Evolutionary conservation across 1,140 invertebrate genomes (phyloP).

Genomic region (Drosophila simulans): DNA sequence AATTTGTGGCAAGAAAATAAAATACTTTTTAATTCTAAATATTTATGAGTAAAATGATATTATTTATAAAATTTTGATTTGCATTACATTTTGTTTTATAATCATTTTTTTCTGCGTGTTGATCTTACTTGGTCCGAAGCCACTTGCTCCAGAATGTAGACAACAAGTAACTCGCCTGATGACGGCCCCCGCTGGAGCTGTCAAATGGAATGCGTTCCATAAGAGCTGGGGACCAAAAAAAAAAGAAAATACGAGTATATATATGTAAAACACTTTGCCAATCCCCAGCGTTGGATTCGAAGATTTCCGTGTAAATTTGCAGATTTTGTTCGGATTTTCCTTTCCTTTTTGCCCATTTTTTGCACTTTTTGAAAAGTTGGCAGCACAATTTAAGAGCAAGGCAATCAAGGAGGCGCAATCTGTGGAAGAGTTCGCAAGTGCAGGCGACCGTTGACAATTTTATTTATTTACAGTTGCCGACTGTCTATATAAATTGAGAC

Average conservation of each 20-base stretch:
- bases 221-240: slow-evolving; percentile 25
- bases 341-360: slow-evolving; percentile 22
- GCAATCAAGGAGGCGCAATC: slow-evolving; percentile 79
- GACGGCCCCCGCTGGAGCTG: slow-evolving; percentile 68
- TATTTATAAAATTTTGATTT: too few relatives aligned
- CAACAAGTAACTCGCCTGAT: slow-evolving; percentile 49
- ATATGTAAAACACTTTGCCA: slow-evolving; percentile 62
- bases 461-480: slow-evolving; percentile 81
- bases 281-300: slow-evolving; percentile 29
- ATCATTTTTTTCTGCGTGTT: slow-evolving; percentile 10
- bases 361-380: slow-evolving; percentile 71
- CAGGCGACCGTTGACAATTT: slow-evolving; percentile 76
- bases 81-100: background rate
- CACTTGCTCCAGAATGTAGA: slow-evolving; percentile 72
- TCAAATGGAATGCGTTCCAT: slow-evolving; percentile 63
- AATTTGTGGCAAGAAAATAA: too few relatives aligned
- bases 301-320: slow-evolving; percentile 82
- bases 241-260: slow-evolving; percentile 7
- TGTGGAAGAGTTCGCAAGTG: slow-evolving; percentile 68
- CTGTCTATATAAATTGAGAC: slow-evolving; percentile 82
- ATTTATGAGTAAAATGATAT: background rate
- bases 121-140: slow-evolving; percentile 9
- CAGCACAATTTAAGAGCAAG: slow-evolving; percentile 81
- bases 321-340: slow-evolving; percentile 52
- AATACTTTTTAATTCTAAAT: too few relatives aligned